Evolutionary conservation across 2,888 invertebrate species (phyloP).

Genomic region (Rhingia rostrata): DNA sequence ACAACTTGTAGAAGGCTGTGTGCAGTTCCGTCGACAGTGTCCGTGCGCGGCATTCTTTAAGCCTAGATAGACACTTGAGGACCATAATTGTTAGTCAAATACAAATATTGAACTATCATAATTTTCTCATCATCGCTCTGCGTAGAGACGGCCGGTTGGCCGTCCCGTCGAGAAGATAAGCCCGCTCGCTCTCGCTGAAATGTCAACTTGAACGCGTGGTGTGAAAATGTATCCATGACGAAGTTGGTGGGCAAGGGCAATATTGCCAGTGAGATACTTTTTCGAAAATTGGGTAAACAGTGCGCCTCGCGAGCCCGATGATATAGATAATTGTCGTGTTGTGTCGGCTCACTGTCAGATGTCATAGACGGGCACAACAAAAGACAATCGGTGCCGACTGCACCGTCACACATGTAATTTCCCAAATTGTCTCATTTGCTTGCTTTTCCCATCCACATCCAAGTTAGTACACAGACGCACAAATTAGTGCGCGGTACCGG

Average conservation of each 20-base stretch:
- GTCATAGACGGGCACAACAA: constrained; percentile 62
- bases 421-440: constrained; percentile 73
- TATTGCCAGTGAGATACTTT: constrained; percentile 65
- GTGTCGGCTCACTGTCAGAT: constrained; percentile 71
- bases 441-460: constrained; percentile 68
- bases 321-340: constrained; percentile 56
- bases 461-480: constrained; percentile 13
- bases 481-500: constrained; percentile 45
- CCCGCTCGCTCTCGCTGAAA: constrained; percentile 4
- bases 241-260: constrained; percentile 12
- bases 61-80: constrained; percentile 72
- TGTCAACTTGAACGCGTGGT: constrained; percentile 57
- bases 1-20: background rate
- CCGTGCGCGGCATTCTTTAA: constrained; percentile 68
- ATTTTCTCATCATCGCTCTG: constrained; percentile 65
- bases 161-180: constrained; percentile 15
- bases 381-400: constrained; percentile 54
- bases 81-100: constrained; percentile 74
- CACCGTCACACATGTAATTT: constrained; percentile 42
- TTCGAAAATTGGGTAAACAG: constrained; percentile 59
- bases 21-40: constrained; percentile 38
- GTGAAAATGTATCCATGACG: constrained; percentile 54
- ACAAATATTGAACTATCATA: constrained; percentile 75
- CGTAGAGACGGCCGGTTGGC: background rate
- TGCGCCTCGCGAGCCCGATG: constrained; percentile 63